Evolutionary conservation across 2,113 vertebrate genomes (phyloP).

Genomic region (Furnarius figulus): DNA sequence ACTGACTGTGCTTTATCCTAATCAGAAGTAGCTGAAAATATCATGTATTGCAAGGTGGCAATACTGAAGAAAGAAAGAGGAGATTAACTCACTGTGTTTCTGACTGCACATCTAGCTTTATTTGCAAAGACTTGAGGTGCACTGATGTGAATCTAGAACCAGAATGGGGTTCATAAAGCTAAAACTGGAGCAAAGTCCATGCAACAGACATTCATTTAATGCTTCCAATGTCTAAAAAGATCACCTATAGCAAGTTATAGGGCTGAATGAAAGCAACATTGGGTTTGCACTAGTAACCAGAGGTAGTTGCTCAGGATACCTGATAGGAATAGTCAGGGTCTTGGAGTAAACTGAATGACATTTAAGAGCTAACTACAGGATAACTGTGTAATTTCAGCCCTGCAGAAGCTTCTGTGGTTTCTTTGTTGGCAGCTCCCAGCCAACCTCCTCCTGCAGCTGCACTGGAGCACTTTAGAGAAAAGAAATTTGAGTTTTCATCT

Average conservation of each 20-base stretch:
- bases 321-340: background rate
- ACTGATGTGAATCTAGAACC: background rate
- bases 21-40: background rate
- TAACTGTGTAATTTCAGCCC: background rate
- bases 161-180: background rate
- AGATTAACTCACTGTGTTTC: rapidly evolving
- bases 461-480: background rate
- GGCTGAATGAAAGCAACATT: background rate
- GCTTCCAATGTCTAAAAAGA: background rate
- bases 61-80: background rate
- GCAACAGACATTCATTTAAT: background rate
- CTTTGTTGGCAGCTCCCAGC: background rate
- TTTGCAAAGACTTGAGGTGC: background rate
- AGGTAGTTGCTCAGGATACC: background rate
- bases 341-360: background rate
- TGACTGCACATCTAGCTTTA: background rate
- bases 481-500: background rate
- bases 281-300: background rate
- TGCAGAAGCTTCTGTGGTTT: background rate
- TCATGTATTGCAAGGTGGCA: background rate
- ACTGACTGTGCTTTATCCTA: background rate
- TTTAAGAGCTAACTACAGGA: background rate
- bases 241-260: background rate
- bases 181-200: background rate
- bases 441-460: background rate